Percentiles rank a stretch among this genome's conserved stretches.
These are phyloP conservation scores for Rhabdomys pumilio DNA, from an alignment of 2,797 vertebrate species.

Conservation along the genomic window DNA sequence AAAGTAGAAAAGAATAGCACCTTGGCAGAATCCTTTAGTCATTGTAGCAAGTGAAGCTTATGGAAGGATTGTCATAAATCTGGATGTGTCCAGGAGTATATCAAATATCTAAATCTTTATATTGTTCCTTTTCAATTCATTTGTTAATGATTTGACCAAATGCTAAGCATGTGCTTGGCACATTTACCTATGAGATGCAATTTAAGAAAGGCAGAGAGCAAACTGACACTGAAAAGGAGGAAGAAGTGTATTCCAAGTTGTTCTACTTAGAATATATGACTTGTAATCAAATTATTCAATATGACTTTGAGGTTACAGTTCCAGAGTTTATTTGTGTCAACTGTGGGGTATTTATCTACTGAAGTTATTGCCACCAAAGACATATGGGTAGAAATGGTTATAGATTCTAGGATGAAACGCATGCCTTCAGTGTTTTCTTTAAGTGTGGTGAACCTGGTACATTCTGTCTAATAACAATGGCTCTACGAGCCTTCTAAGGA, in stretches of 20 bases:
- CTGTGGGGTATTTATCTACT: background rate
- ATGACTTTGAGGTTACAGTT: background rate
- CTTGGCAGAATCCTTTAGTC: background rate
- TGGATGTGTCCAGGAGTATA: background rate
- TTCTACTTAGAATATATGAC: conserved; percentile 7
- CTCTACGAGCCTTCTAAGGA: background rate
- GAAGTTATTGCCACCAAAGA: background rate
- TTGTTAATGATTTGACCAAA: conserved; percentile 37
- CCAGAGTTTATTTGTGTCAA: conserved; percentile 7
- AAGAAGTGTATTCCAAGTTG: conserved; percentile 23
- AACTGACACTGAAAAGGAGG: conserved; percentile 46
- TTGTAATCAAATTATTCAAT: conserved; percentile 52
- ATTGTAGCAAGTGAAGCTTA: background rate
- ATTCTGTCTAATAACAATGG: background rate
- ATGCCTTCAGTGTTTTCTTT: background rate
- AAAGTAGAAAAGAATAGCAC: conserved; percentile 18
- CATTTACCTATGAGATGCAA: conserved; percentile 38
- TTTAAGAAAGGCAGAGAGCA: conserved; percentile 63
- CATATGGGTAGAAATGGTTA: conserved; percentile 21
- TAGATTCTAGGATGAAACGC: background rate
- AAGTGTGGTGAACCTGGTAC: background rate
- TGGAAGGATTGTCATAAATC: conserved; percentile 8
- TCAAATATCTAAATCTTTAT: conserved; percentile 34
- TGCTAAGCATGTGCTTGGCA: conserved; percentile 25
- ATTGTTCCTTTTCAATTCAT: conserved; percentile 24